These are phyloP conservation scores for Oreochromis mossambicus DNA, from an alignment of 2,797 vertebrate species.

Conservation along the genomic window DNA sequence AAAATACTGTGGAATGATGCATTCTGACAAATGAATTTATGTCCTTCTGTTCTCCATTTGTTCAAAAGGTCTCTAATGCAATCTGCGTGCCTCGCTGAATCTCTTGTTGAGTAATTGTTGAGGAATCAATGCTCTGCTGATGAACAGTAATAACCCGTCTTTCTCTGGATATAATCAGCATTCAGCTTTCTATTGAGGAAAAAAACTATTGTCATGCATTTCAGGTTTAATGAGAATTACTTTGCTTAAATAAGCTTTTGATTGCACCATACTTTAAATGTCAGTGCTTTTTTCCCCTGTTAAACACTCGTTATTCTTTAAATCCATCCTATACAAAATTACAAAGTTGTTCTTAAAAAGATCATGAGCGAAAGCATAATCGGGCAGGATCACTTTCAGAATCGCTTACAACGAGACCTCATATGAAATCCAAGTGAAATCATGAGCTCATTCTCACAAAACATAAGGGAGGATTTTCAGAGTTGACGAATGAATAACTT, in stretches of 20 bases:
- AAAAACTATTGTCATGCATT: neutral
- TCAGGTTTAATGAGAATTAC: neutral
- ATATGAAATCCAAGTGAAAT: neutral
- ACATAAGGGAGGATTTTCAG: accelerated
- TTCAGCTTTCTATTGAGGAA: neutral
- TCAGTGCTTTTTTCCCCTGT: neutral
- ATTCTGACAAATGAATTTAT: conserved; percentile 11
- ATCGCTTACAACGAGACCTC: neutral
- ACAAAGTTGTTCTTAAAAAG: neutral
- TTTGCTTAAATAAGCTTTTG: neutral
- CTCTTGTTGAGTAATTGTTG: neutral
- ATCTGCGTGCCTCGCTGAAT: neutral
- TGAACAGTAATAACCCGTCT: neutral
- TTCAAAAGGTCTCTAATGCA: neutral
- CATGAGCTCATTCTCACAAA: accelerated
- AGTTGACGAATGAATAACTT: neutral
- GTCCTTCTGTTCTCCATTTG: neutral
- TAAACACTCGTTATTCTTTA: neutral
- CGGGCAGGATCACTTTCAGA: neutral
- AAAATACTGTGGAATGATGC: conserved; percentile 21
- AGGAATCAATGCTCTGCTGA: neutral
- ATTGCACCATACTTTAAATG: neutral
- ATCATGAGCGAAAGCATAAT: neutral
- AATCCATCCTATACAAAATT: neutral
- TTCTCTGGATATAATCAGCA: neutral